Base-by-base conservation (phyloP, 92 coral and sea anemone species). In the Heliopora coerulea region DNA sequence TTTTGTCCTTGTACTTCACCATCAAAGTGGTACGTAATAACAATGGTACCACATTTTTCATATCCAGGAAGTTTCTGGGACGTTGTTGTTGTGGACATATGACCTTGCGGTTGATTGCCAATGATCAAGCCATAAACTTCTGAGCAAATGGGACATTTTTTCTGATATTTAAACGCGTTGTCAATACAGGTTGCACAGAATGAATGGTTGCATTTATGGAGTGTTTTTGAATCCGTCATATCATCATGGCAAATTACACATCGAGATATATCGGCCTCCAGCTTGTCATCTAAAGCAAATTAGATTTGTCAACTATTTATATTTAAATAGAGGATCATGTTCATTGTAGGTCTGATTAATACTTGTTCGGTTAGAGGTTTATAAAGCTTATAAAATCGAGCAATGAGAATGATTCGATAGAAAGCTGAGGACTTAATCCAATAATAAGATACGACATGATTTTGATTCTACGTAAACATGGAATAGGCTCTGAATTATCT, bases 101-200 rank as follows among this genome's bases (percentile, higher is more conserved):
- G 34, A 20, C 96, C 96, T 6, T 6, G 62, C 14, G 91, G 96
- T 72, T 84, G 91, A 75, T 87, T 85, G 30, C 91, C 96, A 14
- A 64, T 46, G 18, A 79, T 48, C 49, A 80, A 59, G 29, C 91
- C 88, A 64, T 82, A 84, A 14, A 83, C 81, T 29, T 39, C 40
- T 5, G 63, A 73, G 65, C 91, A 90, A 18, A 84, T 54, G 14
- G 91, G 97, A 54, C 91, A 85, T n/a, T 75, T 79, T 42, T 54
- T 33, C 2, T 18, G 31, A 3, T 25, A 65, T 28, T 65, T 49
- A 46, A 87, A 83, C 9, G 86, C 83, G 19, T 23, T 26, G 5
- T 84, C 81, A 24, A 90, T 73, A 64, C 96, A 90, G 0, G 8
- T 23, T 33, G 59, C 58, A 56, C 96, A 90, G 62, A 87, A 90